These are phyloP conservation scores for Thumatha senex DNA, from an alignment of 2,888 invertebrate species.

Conservation along the genomic window DNA sequence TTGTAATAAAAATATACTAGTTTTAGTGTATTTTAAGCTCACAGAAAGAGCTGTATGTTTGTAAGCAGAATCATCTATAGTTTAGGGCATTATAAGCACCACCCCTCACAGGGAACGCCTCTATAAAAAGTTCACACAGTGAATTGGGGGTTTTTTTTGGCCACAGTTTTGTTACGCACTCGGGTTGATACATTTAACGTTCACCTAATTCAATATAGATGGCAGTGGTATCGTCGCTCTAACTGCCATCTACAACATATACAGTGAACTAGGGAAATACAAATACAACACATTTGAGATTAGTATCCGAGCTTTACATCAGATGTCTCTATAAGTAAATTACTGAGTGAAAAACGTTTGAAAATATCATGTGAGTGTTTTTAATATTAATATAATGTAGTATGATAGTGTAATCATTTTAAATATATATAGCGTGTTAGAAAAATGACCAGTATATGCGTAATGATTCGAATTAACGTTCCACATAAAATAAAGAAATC, in stretches of 20 bases:
- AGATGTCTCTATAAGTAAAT: slow-evolving; percentile 25
- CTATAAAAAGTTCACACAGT: slow-evolving; percentile 38
- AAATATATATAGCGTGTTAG: neutral
- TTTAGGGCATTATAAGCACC: slow-evolving; percentile 50
- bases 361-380: too few species aligned
- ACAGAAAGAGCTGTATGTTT: neutral
- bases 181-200: slow-evolving; percentile 23
- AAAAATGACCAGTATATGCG: too few species aligned
- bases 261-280: slow-evolving; percentile 12
- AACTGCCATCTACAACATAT: slow-evolving; percentile 44
- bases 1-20: too few species aligned
- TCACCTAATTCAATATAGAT: slow-evolving; percentile 42
- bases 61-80: slow-evolving; percentile 8
- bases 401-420: neutral
- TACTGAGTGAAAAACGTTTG: neutral
- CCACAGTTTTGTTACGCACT: neutral
- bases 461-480: too few species aligned
- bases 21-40: too few species aligned
- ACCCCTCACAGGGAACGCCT: slow-evolving; percentile 62
- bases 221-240: slow-evolving; percentile 35
- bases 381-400: too few species aligned
- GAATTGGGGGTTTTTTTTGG: slow-evolving; percentile 12
- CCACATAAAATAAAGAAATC: neutral
- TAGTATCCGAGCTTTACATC: slow-evolving; percentile 8
- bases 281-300: slow-evolving; percentile 2